A percentile compares a stretch with the other conserved stretches of the same genome.
Conservation (phyloP, 2,113 vertebrate species). For the Bos indicus region DNA sequence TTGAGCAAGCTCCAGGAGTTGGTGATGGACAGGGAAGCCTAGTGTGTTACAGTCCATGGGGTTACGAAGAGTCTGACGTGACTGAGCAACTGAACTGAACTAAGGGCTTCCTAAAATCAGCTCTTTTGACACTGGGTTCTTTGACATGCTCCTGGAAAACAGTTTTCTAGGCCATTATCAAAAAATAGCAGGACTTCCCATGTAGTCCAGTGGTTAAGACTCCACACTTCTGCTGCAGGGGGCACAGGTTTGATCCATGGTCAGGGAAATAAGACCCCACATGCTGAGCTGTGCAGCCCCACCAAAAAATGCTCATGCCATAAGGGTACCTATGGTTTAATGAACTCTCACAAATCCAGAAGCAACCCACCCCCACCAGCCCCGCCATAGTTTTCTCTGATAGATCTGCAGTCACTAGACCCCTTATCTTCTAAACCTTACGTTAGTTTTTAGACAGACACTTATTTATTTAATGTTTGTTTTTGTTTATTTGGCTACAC, state of each 20-base stretch:
- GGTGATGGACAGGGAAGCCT: background rate
- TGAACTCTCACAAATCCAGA: background rate
- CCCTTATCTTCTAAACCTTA: background rate
- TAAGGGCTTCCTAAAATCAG: background rate
- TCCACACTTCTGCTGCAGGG: background rate
- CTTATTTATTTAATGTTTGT: background rate
- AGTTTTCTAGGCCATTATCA: background rate
- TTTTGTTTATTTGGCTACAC: background rate
- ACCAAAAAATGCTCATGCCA: background rate
- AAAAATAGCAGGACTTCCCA: background rate
- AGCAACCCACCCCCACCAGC: rapidly evolving
- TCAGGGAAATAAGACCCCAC: background rate
- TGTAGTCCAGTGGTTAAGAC: background rate
- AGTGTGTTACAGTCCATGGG: background rate
- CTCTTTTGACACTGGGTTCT: background rate
- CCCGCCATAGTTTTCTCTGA: background rate
- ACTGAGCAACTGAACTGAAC: background rate
- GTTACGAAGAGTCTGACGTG: background rate
- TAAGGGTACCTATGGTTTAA: background rate
- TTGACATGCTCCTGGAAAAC: background rate
- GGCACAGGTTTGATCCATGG: background rate
- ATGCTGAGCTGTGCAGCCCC: background rate
- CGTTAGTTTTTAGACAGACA: background rate
- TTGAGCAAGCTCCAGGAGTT: background rate
- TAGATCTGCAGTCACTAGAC: background rate